These are phyloP conservation scores for Todiramphus saurophagus DNA, from an alignment of 2,113 vertebrate genomes.

Conservation along the genomic window DNA sequence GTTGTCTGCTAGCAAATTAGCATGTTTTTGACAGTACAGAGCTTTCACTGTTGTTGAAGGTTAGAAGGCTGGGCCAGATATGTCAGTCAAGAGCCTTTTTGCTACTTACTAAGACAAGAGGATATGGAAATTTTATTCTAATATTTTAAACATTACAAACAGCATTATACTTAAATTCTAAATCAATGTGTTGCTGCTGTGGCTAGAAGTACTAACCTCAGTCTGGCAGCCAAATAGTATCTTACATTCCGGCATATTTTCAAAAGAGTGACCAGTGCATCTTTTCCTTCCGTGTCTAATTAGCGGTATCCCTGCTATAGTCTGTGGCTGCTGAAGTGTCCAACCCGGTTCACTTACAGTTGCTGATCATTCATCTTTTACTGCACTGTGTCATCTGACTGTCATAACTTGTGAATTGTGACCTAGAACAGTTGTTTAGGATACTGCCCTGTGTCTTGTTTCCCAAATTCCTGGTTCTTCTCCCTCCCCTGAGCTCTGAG, in stretches of 20 bases:
- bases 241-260: background rate
- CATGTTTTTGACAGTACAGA: background rate
- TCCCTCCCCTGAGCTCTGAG: background rate
- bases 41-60: background rate
- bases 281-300: background rate
- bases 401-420: background rate
- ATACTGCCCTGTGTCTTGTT: background rate
- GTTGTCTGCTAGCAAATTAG: background rate
- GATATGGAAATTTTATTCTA: background rate
- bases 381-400: background rate
- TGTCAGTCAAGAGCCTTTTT: background rate
- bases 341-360: background rate
- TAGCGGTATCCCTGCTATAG: background rate
- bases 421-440: background rate
- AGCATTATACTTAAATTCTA: background rate
- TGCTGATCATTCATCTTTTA: background rate
- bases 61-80: background rate
- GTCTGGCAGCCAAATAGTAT: background rate
- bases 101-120: background rate
- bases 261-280: background rate
- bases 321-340: background rate
- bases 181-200: background rate
- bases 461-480: background rate
- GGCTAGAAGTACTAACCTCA: background rate
- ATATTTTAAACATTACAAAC: background rate